Conservation (phyloP, 2,888 invertebrate species). For the Stenotaenia linearis region DNA sequence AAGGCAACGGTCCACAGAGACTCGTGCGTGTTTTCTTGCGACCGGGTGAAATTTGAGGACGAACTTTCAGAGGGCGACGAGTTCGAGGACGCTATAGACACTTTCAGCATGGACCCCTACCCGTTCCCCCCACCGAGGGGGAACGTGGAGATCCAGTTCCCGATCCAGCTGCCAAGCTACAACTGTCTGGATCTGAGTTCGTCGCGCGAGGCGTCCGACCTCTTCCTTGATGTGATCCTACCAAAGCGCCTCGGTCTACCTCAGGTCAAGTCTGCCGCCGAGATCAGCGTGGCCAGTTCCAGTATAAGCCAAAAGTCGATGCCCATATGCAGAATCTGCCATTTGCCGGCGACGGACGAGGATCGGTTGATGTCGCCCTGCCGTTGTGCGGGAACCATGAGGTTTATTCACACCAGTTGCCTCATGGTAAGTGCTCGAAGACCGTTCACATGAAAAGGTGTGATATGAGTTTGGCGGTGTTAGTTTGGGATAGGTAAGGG, state of each 20-base stretch:
- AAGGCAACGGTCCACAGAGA: not conserved
- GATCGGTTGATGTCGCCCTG: conserved; percentile 53
- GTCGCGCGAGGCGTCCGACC: conserved; percentile 26
- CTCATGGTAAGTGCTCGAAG: conserved; percentile 46
- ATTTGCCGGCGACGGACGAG: conserved; percentile 44
- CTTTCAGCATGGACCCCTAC: not conserved
- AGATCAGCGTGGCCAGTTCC: conserved; percentile 31
- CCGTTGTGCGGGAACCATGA: conserved; percentile 53
- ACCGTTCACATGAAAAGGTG: not conserved
- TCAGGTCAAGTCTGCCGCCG: conserved; percentile 31
- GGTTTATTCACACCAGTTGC: conserved; percentile 53
- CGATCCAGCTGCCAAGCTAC: not conserved
- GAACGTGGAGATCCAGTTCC: not conserved
- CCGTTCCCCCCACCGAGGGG: not conserved
- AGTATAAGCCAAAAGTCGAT: conserved; percentile 35
- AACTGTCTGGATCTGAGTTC: not conserved
- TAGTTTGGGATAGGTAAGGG: too few relatives aligned
- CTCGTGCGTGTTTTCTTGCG: not conserved
- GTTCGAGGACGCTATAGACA: not conserved
- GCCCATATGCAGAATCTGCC: conserved; percentile 54
- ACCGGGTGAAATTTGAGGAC: not conserved
- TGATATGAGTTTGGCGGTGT: too few relatives aligned
- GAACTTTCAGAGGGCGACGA: not conserved
- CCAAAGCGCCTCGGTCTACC: conserved; percentile 29
- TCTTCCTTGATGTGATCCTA: conserved; percentile 27